Evolutionary conservation across 2,888 invertebrate species (phyloP).

Genomic region (Resseliella maxima): DNA sequence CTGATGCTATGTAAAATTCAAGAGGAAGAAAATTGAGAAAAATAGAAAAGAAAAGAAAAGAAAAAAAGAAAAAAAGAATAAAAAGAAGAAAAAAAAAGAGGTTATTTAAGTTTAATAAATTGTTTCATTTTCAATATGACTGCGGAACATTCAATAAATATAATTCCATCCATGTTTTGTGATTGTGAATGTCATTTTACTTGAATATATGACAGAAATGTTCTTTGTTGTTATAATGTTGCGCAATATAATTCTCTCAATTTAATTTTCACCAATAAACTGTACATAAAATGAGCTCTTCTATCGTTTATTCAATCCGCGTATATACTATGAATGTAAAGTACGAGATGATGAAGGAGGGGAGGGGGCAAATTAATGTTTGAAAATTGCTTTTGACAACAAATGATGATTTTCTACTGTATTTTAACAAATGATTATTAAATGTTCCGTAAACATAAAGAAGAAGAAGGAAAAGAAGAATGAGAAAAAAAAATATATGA

Average conservation of each 20-base stretch:
- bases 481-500: constrained; percentile 59
- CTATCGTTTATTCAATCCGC: neutral
- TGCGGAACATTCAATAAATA: neutral
- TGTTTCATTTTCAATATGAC: neutral
- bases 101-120: neutral
- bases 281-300: neutral
- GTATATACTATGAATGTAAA: too few species aligned
- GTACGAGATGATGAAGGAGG: too few species aligned
- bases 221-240: neutral
- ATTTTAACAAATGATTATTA: neutral
- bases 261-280: neutral
- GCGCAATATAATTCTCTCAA: neutral
- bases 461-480: neutral
- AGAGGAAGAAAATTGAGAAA: too few species aligned
- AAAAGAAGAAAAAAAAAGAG: neutral
- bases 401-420: neutral
- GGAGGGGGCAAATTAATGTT: too few species aligned
- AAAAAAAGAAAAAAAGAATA: neutral
- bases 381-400: too few species aligned
- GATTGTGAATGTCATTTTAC: neutral
- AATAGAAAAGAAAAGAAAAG: neutral
- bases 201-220: neutral
- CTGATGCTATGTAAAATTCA: constrained; percentile 58
- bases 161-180: neutral
- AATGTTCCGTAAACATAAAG: neutral